These are phyloP conservation scores for Cosmia pyralina DNA, from an alignment of 2,888 invertebrate genomes.

Conservation along the genomic window DNA sequence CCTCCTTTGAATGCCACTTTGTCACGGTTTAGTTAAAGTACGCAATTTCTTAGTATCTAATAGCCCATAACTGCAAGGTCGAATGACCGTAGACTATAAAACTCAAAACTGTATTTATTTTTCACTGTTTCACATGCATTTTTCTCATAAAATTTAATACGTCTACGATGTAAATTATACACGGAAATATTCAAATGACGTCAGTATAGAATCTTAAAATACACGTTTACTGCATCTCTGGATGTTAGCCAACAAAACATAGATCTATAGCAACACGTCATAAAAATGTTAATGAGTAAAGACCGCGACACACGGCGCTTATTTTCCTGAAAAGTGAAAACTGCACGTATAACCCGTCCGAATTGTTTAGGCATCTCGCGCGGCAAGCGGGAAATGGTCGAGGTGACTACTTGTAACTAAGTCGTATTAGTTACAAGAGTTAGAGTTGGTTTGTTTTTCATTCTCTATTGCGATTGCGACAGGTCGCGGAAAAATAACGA, in stretches of 20 bases:
- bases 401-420: neutral
- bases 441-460: no score
- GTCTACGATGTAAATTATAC: conserved; percentile 6
- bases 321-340: conserved; percentile 1
- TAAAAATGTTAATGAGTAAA: conserved; percentile 39
- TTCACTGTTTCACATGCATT: conserved; percentile 10
- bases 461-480: no score
- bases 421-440: neutral
- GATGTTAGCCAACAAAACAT: conserved; percentile 75
- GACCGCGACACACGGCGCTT: neutral
- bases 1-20: neutral
- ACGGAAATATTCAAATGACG: conserved; percentile 46
- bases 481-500: no score
- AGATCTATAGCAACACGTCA: conserved; percentile 31
- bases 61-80: neutral
- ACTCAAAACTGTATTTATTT: conserved; percentile 1
- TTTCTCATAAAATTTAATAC: conserved; percentile 5
- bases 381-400: neutral
- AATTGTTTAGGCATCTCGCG: neutral
- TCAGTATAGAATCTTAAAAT: conserved; percentile 67
- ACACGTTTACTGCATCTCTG: conserved; percentile 69
- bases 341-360: neutral
- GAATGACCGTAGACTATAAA: conserved; percentile 2
- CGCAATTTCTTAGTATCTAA: conserved; percentile 3
- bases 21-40: conserved; percentile 24